Percentiles rank a stretch among this genome's conserved stretches.
phyloP scores from a whole-genome alignment of 2,797 vertebrate genomes.

The Melanotaenia nigrans region DNA sequence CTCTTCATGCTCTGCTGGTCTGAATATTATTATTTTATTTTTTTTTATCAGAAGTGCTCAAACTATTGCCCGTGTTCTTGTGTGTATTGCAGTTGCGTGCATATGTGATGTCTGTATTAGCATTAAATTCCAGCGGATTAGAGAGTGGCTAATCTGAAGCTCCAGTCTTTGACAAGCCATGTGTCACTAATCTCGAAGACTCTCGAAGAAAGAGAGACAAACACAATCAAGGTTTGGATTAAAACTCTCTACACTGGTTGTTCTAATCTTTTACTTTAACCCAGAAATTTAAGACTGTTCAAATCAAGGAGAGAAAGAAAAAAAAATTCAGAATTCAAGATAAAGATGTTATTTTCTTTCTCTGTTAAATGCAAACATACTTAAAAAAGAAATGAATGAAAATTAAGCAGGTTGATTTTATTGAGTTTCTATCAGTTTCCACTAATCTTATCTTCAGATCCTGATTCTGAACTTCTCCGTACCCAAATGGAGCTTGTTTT shows the following conservation, averaged over 20 bases:
- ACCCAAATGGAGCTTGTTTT: slow-evolving; percentile 69
- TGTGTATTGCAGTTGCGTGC: slow-evolving; percentile 29
- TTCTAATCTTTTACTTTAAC: slow-evolving; percentile 54
- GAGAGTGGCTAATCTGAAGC: slow-evolving; percentile 75
- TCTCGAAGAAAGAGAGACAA: slow-evolving; percentile 70
- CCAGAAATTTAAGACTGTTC: slow-evolving; percentile 3
- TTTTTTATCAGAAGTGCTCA: not conserved
- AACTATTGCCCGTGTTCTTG: not conserved
- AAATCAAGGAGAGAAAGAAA: slow-evolving; percentile 21
- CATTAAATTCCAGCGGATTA: slow-evolving; percentile 75
- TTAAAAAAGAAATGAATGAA: slow-evolving; percentile 17
- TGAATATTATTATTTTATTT: not conserved
- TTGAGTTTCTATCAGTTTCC: slow-evolving; percentile 37
- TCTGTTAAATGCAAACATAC: not conserved
- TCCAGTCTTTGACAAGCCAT: slow-evolving; percentile 79
- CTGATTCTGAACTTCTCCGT: slow-evolving; percentile 55
- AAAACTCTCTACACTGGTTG: slow-evolving; percentile 50
- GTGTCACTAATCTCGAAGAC: slow-evolving; percentile 81
- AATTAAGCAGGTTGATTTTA: slow-evolving; percentile 19
- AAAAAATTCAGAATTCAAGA: not conserved
- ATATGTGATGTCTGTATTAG: slow-evolving; percentile 77
- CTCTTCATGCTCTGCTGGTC: not conserved
- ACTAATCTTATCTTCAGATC: slow-evolving; percentile 29
- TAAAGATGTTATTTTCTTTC: not conserved
- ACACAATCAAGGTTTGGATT: slow-evolving; percentile 67